Evolutionary conservation across 2,797 vertebrate species (phyloP), one percentile per base, ranked within the genome.

Genomic region (Pseudomugil gertrudae): DNA sequence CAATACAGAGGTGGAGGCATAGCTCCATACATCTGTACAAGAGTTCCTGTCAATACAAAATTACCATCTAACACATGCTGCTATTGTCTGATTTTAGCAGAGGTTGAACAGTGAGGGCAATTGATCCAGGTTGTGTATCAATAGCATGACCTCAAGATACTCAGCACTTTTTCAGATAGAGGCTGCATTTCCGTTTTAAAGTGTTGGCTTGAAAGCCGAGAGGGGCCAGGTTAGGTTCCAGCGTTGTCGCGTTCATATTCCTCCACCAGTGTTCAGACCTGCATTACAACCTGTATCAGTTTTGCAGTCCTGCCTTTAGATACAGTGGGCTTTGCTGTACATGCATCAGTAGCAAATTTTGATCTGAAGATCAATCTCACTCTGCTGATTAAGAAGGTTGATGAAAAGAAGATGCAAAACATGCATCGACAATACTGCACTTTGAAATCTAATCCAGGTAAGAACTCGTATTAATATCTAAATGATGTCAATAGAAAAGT

Each of bases 21-120:
- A 32, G 43, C 47, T 58, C 65, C 51, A 3, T 24, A n/a, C 24
- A 26, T 64, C 50, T 50, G 53, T 32, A 60, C 57, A 29, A 0
- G 53, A 55, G 55, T 66, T 55, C 62, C 68, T 62, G 59, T 88
- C 72, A 78, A 84, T 81, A 79, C 62, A 73, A 81, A 82, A 89
- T 86, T 66, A 84, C 72, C 59, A 81, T 84, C 74, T 45, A 57
- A 86, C 75, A 76, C 55, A 69, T 50, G 61, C 69, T 58, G 47
- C 78, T 87, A 85, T 79, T 84, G 87, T 85, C 79, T 76, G 79
- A 84, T 86, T 80, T 65, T 67, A 78, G 57, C 50, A 27, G 74
- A 84, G 85, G 82, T 72, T 69, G 76, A 73, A 72, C 80, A 70
- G 73, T 61, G 66, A n/a, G 77, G 67, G 72, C 57, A 4, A 87